Conservation (phyloP, 1,140 invertebrate genomes). For the Micrasema longulum region DNA sequence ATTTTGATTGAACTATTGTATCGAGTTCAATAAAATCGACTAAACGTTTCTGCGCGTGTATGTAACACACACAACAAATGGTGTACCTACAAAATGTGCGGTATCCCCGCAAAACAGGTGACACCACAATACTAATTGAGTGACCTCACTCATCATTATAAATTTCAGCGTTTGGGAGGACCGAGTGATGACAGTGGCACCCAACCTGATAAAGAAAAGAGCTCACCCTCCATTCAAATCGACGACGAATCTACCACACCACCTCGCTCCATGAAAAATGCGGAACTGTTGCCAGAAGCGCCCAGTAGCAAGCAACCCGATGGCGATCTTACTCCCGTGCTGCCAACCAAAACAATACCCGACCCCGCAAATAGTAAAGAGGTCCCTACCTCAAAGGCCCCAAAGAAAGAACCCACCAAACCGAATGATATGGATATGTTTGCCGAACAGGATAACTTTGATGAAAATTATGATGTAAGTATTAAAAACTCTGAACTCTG, state of each 20-base stretch:
- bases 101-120: no score
- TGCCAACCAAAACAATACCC: slow-evolving; percentile 14
- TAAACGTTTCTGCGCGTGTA: no score
- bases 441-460: slow-evolving; percentile 89
- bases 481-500: no score
- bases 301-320: not conserved
- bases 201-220: slow-evolving; percentile 49
- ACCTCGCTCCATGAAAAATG: slow-evolving; percentile 18
- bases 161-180: slow-evolving; percentile 69
- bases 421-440: slow-evolving; percentile 85
- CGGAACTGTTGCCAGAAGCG: not conserved
- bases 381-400: slow-evolving; percentile 34
- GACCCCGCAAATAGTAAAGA: slow-evolving; percentile 15
- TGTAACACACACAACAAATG: no score
- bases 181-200: slow-evolving; percentile 73
- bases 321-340: slow-evolving; percentile 29
- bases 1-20: no score
- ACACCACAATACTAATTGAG: no score
- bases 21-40: no score
- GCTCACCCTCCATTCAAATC: slow-evolving; percentile 1
- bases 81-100: no score
- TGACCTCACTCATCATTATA: no score
- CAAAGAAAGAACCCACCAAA: slow-evolving; percentile 49
- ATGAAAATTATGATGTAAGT: slow-evolving; percentile 86
- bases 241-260: slow-evolving; percentile 41